A percentile compares a stretch with the other conserved stretches of the same genome.
These are phyloP conservation scores for Tachuris rubrigastra DNA, from an alignment of 2,113 vertebrate species.

Conservation along the genomic window DNA sequence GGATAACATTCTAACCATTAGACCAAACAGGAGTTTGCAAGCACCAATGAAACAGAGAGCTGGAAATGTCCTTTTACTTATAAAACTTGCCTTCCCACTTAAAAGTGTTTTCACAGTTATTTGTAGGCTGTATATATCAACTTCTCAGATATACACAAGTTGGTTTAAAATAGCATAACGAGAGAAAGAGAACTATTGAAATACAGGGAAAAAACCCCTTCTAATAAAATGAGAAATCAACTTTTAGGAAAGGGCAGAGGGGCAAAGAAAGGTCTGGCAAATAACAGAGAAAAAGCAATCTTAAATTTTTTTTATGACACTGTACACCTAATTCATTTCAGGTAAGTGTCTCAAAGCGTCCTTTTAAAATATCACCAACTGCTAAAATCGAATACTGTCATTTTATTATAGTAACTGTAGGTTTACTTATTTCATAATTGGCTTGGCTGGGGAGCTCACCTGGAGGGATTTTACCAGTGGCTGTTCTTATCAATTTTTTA, in stretches of 20 bases:
- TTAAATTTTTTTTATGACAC: conserved; percentile 61
- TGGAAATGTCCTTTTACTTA: neutral
- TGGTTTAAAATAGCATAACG: conserved; percentile 39
- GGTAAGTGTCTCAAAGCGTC: conserved; percentile 61
- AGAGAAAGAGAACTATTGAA: neutral
- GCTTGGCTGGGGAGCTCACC: conserved; percentile 51
- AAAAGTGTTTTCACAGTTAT: neutral
- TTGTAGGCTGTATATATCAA: neutral
- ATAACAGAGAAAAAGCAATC: conserved; percentile 69
- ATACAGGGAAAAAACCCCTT: conserved; percentile 1
- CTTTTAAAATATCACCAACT: conserved; percentile 69
- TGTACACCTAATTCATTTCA: conserved; percentile 60
- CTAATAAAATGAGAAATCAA: conserved; percentile 73
- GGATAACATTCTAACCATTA: neutral
- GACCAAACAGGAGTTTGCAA: neutral
- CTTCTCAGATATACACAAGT: neutral
- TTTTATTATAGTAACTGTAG: conserved; percentile 48
- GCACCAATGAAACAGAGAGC: neutral
- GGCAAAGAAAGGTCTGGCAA: conserved; percentile 69
- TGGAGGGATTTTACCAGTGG: conserved; percentile 53
- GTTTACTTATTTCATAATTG: conserved; percentile 75
- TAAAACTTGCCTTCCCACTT: neutral
- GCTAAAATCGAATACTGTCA: conserved; percentile 62
- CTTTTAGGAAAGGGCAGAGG: conserved; percentile 58
- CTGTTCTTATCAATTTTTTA: conserved; percentile 67